phyloP scores from a whole-genome alignment of 2,113 vertebrate species.

The human (Homo sapiens) region DNA sequence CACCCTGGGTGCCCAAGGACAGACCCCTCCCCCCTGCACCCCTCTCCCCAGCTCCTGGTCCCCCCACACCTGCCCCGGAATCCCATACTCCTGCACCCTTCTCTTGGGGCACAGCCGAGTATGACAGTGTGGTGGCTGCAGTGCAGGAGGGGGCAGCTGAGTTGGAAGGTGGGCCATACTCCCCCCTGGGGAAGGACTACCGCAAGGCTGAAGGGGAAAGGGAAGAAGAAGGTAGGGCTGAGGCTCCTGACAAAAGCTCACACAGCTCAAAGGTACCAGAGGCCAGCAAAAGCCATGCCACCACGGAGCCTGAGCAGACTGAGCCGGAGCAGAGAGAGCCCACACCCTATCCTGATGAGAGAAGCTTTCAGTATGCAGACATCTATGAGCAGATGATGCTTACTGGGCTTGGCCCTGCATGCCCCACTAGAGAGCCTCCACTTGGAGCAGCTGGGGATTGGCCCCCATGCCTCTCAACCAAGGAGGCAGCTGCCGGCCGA shows the following conservation, averaged over 20 bases:
- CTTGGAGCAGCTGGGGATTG: conserved; percentile 71
- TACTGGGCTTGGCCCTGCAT: conserved; percentile 76
- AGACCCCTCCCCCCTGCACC: conserved; percentile 74
- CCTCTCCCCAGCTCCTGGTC: conserved; percentile 72
- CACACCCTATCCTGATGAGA: conserved; percentile 95
- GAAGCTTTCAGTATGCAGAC: conserved; percentile 95
- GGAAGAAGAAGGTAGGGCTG: conserved; percentile 53
- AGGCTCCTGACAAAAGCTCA: conserved; percentile 16
- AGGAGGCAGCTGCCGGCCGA: conserved; percentile 86
- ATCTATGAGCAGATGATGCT: conserved; percentile 89
- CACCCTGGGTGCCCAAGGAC: conserved; percentile 79
- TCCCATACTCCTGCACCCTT: conserved; percentile 63
- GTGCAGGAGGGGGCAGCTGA: conserved; percentile 76
- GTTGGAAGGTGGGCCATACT: conserved; percentile 77
- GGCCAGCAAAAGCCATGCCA: not conserved
- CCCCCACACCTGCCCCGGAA: conserved; percentile 56
- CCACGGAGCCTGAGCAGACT: conserved; percentile 73
- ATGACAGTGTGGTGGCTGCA: conserved; percentile 73
- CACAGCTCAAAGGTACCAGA: conserved; percentile 37
- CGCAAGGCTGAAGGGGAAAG: conserved; percentile 70
- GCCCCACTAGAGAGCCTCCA: conserved; percentile 66
- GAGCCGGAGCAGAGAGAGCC: conserved; percentile 93
- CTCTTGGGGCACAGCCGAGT: conserved; percentile 67
- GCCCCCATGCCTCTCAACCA: conserved; percentile 79
- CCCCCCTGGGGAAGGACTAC: conserved; percentile 77